These are phyloP conservation scores for Notechis scutatus DNA, from an alignment of 2,113 vertebrate species.

Conservation along the genomic window DNA sequence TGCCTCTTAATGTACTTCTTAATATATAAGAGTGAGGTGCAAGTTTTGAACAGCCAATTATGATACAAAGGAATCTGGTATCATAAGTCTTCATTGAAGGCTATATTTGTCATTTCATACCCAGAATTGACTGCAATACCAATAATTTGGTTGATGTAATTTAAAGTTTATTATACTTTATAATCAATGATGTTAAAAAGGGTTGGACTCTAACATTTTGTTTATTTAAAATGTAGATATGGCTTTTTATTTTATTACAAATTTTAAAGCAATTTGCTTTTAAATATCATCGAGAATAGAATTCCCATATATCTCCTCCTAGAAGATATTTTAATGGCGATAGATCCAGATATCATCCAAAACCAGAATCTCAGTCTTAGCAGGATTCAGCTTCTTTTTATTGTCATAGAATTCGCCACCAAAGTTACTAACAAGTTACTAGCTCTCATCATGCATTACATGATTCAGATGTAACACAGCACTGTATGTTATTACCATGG, in stretches of 20 bases:
- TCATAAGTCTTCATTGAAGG: neutral
- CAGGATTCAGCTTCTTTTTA: neutral
- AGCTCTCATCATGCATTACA: neutral
- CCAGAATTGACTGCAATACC: neutral
- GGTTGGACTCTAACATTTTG: neutral
- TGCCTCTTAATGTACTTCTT: neutral
- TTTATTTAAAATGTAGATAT: neutral
- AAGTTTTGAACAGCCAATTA: neutral
- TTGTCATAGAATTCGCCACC: neutral
- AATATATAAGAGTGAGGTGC: neutral
- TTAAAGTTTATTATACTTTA: neutral
- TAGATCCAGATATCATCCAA: neutral
- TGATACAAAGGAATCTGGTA: neutral
- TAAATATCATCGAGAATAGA: neutral
- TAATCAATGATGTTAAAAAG: neutral
- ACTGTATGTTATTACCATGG: neutral
- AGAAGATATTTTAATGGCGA: neutral
- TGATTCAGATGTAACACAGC: neutral
- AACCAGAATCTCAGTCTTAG: neutral
- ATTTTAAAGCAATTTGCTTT: neutral
- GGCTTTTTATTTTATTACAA: neutral
- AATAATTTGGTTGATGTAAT: neutral
- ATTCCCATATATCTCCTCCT: neutral
- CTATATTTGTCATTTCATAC: neutral
- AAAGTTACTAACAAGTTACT: neutral